Evolutionary conservation across 37 sponge, comb jelly and placozoan species (phyloP), one percentile per base, ranked within the genome.

Genomic region (Chondrilla cf. caribensis): DNA sequence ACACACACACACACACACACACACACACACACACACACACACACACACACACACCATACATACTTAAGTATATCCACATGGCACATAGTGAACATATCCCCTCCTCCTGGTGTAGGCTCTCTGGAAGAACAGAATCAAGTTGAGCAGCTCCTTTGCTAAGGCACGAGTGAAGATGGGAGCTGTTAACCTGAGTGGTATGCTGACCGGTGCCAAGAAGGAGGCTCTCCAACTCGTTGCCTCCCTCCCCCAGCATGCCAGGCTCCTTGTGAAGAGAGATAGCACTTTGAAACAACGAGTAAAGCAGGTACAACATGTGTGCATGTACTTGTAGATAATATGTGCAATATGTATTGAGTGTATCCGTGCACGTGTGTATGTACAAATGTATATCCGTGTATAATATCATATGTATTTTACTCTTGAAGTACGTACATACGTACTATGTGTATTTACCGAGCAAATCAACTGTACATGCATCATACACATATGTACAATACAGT

Each of bases 101-200:
- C 70, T 15, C 37, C 36, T 68, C 7, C 70, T 31, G 54, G 8
- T 54, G 21, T 79, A 85, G 38, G 84, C 89, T 1, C 70, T 94
- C 38, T 83, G 83, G 66, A 39, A 64, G 19, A 84, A 88, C 81
- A 66, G 73, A 55, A 70, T 85, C 18, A 94, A 90, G 78, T 65
- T 94, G 51, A 80, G 80, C 44, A 87, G 88, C 17, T 44, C 94
- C 24, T 29, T 94, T 21, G 89, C 94, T 31, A 54, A 90, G 33
- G 85, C 84, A 84, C 66, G 89, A 55, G 84, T 94, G 32, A 68
- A 79, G 47, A 33, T 32, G 19, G 78, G 75, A 68, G 88, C 85
- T 21, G 32, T 4, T 3, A 36, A 28, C 3, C 32, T 68, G 33
- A 6, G 19, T 68, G 70, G 37, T 33, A 21, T 68, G 32, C 70